Percentiles rank a stretch among this genome's conserved stretches.
phyloP scores from a whole-genome alignment of 2,888 invertebrate species.

The Eupelmus urozonus region DNA sequence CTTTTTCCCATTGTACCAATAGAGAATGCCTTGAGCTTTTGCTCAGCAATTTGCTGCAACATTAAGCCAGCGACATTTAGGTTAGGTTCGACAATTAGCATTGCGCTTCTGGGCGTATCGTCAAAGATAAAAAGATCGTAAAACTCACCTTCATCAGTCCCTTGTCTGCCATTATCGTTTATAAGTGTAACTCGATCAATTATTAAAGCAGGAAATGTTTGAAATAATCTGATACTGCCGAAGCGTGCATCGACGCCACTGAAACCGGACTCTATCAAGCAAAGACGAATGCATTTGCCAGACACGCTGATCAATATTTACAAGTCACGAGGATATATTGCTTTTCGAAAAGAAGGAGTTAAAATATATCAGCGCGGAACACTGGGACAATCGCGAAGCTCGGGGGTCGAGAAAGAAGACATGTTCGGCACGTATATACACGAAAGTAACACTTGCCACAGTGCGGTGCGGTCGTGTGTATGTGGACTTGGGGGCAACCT shows the following conservation, averaged over 20 bases:
- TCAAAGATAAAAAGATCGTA: not conserved
- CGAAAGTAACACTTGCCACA: too few relatives aligned
- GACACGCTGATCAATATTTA: slow-evolving; percentile 20
- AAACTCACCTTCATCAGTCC: slow-evolving; percentile 73
- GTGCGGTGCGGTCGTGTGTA: too few relatives aligned
- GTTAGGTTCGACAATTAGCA: slow-evolving; percentile 28
- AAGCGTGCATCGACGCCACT: slow-evolving; percentile 20
- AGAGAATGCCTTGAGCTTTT: slow-evolving; percentile 87
- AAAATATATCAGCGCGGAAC: not conserved
- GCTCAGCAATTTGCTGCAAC: slow-evolving; percentile 82
- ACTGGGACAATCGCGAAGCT: not conserved
- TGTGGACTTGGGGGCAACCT: not conserved
- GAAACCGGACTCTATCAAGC: slow-evolving; percentile 4
- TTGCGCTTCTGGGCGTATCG: not conserved
- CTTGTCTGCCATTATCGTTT: slow-evolving; percentile 72
- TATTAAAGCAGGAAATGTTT: too few relatives aligned
- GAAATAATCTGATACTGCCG: too few relatives aligned
- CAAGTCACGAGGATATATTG: not conserved
- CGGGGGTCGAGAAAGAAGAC: not conserved
- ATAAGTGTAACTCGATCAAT: slow-evolving; percentile 1
- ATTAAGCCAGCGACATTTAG: slow-evolving; percentile 1
- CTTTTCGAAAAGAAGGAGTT: not conserved
- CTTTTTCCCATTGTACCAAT: slow-evolving; percentile 87
- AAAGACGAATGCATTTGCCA: slow-evolving; percentile 27
- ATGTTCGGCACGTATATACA: too few relatives aligned